Evolutionary conservation across 1,140 invertebrate genomes (phyloP), one percentile per base, ranked within the genome.

Genomic region (Pseudachorutes palmiensis): DNA sequence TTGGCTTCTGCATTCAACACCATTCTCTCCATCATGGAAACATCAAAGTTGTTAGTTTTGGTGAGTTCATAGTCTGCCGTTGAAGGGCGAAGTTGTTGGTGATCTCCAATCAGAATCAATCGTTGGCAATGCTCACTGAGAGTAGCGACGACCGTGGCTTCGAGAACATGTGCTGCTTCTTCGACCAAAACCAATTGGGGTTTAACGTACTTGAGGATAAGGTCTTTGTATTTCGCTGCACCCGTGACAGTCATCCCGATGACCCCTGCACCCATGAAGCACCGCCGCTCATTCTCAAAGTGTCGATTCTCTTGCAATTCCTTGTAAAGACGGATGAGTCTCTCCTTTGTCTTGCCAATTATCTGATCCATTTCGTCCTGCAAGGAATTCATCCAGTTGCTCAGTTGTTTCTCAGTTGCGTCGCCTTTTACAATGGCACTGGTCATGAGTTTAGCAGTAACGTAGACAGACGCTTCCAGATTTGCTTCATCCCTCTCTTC

Each of bases 61-160:
- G 83, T 83, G 49, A 88, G 75, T 45, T 78, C 74, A 75, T 83
- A 83, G 60, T 82, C 81, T 9, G 85, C 81, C 1, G 84, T 83
- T 24, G 79, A 82, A 0, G 88, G 88, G 66, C 86, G 82, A 45
- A 91, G 75, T 76, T 91, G 88, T 73, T 87, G 81, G 77, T 90
- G 88, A 77, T 93, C 90, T 60, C 83, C 83, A 68, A 85, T 84
- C 41, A 85, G 74, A 59, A 85, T 83, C 2, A 83, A 73, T 65
- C 85, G 84, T 69, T 85, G 62, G 68, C 80, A 81, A 51, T 74
- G 70, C 29, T 75, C 65, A 55, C 78, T 80, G 14, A 85, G 61
- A 14, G 75, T 71, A 3, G 80, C 71, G 2, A 81, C 67, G 24
- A 82, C 76, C 62, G 81, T 80, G 1, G 79, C 65, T 72, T 83